Evolutionary conservation across 1,140 invertebrate genomes (phyloP).

Genomic region (Branchinecta lynchi): DNA sequence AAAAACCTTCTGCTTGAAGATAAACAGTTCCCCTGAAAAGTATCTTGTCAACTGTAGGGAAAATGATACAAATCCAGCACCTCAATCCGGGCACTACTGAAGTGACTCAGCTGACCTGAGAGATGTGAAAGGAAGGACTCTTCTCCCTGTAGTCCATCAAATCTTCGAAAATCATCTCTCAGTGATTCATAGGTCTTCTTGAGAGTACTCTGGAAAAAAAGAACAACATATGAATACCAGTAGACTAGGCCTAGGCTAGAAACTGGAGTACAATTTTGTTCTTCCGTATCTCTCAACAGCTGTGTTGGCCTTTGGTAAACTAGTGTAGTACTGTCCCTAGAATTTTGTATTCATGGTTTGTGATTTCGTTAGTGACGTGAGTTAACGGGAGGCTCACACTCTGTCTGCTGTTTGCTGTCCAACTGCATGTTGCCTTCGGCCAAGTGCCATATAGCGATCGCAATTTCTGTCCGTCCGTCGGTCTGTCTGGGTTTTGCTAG

Average conservation of each 20-base stretch:
- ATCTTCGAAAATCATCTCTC: conserved; percentile 1
- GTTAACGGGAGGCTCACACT: background rate
- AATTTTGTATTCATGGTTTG: background rate
- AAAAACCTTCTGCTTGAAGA: too few relatives aligned
- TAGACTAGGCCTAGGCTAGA: background rate
- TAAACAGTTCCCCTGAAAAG: too few relatives aligned
- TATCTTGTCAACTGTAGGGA: too few relatives aligned
- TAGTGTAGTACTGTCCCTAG: background rate
- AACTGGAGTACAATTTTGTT: background rate
- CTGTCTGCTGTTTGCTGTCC: background rate
- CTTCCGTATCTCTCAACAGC: too few relatives aligned
- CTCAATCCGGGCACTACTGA: background rate
- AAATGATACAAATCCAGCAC: background rate
- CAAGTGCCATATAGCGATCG: too few relatives aligned
- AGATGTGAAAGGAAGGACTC: background rate
- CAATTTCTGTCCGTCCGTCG: too few relatives aligned
- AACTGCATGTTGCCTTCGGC: too few relatives aligned
- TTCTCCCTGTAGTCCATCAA: background rate
- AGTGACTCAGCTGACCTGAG: conserved; percentile 2
- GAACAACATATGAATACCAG: background rate
- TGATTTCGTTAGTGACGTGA: background rate
- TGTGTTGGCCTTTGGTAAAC: too few relatives aligned
- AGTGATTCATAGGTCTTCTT: background rate
- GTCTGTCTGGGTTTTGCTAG: too few relatives aligned
- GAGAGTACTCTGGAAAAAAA: background rate